Evolutionary conservation across 2,888 invertebrate genomes (phyloP), one percentile per base, ranked within the genome.

Genomic region (Adelphocoris suturalis): DNA sequence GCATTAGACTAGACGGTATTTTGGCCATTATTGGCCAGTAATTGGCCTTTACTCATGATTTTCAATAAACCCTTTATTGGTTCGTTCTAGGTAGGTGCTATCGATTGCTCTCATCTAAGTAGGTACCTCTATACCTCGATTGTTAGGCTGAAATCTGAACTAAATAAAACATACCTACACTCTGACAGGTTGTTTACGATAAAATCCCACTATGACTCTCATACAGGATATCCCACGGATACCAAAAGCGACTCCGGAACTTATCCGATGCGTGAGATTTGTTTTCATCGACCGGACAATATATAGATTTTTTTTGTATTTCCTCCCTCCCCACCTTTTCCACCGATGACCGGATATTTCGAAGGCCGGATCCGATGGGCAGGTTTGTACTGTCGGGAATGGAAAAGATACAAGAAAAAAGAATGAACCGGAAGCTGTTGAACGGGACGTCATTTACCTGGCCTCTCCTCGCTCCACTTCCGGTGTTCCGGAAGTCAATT

Each of bases 401-500:
- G n/a, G n/a, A 61, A 61, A 19, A 19, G 61, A 16, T 9, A 61
- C n/a, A 16, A 61, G 52, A 52, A 19, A 61, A 61, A 61, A 19
- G 19, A 16, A 16, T n/a, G 19, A 61, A 61, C 61, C n/a, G 46
- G 28, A 78, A n/a, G 27, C 78, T 23, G 78, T 12, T 23, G 27
- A 78, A 28, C 28, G 78, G 78, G 46, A 28, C 78, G 78, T 78
- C 78, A 78, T 78, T 78, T 78, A 46, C 78, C 46, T 28, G 78
- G 78, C 78, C 78, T 78, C 78, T 78, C 78, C 46, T 46, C 28
- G 37, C 46, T 46, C 78, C 78, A 46, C 78, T 78, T 46, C 78
- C 78, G 78, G 37, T n/a, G 2, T 78, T 78, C 78, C 78, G 78
- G 78, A 78, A 78, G 78, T 78, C 28, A 28, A 78, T 78, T 75